Conservation (phyloP, 2,888 invertebrate species). For the Apantesis nais region DNA sequence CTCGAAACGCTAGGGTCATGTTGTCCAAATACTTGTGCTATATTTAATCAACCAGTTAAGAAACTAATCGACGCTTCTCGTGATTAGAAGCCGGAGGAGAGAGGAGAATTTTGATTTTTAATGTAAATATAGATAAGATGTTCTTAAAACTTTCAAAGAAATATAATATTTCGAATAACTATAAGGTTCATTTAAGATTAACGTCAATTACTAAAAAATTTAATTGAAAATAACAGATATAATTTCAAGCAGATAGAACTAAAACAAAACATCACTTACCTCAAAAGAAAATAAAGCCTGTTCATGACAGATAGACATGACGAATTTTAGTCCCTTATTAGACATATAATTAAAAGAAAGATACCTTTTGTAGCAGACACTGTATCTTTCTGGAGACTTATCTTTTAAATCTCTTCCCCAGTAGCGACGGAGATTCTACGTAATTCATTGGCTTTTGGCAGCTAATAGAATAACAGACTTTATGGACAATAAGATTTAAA, state of each 20-base stretch:
- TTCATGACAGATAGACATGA: background rate
- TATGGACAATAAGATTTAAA: slow-evolving; percentile 34
- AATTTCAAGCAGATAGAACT: background rate
- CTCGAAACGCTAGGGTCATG: too few relatives aligned
- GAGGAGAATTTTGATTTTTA: too few relatives aligned
- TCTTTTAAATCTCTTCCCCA: slow-evolving; percentile 27
- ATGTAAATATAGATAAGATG: too few relatives aligned
- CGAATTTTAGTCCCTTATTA: background rate
- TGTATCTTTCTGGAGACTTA: slow-evolving; percentile 26
- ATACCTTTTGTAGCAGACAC: background rate
- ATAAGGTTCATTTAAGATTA: too few relatives aligned
- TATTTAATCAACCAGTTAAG: too few relatives aligned
- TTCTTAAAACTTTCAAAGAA: too few relatives aligned
- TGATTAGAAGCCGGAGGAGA: too few relatives aligned
- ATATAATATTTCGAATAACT: too few relatives aligned
- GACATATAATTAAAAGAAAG: background rate
- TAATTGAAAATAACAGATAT: too few relatives aligned
- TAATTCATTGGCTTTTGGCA: slow-evolving; percentile 44
- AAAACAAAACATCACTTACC: background rate
- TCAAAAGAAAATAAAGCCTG: background rate
- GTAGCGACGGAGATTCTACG: slow-evolving; percentile 28
- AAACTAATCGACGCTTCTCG: too few relatives aligned
- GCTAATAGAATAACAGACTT: slow-evolving; percentile 38
- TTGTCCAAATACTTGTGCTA: too few relatives aligned
- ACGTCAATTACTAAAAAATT: too few relatives aligned